These are phyloP conservation scores for Pitangus sulphuratus DNA, from an alignment of 2,797 vertebrate genomes.

Conservation along the genomic window DNA sequence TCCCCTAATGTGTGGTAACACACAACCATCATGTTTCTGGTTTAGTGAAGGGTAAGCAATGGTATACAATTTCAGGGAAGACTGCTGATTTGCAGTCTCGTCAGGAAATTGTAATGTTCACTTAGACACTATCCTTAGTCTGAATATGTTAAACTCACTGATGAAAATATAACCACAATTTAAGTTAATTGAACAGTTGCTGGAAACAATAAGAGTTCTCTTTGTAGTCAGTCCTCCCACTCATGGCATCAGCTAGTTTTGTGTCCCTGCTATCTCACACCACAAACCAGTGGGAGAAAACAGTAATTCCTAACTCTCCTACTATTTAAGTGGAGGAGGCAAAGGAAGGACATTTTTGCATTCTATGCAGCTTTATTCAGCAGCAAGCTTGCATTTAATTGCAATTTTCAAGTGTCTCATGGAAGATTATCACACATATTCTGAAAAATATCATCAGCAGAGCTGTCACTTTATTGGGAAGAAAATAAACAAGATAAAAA, in stretches of 20 bases:
- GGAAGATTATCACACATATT: fast-evolving
- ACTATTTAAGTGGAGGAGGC: background rate
- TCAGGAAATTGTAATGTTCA: constrained; percentile 74
- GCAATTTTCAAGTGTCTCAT: background rate
- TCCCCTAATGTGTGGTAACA: constrained; percentile 1
- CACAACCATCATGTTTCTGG: constrained; percentile 2
- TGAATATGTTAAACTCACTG: constrained; percentile 69
- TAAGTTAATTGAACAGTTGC: constrained; percentile 69
- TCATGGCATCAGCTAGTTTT: constrained; percentile 3
- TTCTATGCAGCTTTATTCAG: background rate
- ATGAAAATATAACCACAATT: constrained; percentile 67
- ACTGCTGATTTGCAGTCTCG: constrained; percentile 67
- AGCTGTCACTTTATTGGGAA: background rate
- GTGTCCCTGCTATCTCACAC: background rate
- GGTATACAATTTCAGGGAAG: constrained; percentile 40
- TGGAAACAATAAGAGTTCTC: constrained; percentile 61
- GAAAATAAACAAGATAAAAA: background rate
- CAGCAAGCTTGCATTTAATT: background rate
- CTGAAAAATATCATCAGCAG: background rate
- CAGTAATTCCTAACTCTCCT: background rate
- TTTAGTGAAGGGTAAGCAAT: constrained; percentile 22
- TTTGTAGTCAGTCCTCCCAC: constrained; percentile 42
- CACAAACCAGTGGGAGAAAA: constrained; percentile 23
- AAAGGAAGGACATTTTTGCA: background rate
- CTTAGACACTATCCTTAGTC: constrained; percentile 67